A percentile compares a stretch with the other conserved stretches of the same genome.
These are phyloP conservation scores for Bimastos eiseni DNA, from an alignment of 2,888 invertebrate species.

Conservation along the genomic window DNA sequence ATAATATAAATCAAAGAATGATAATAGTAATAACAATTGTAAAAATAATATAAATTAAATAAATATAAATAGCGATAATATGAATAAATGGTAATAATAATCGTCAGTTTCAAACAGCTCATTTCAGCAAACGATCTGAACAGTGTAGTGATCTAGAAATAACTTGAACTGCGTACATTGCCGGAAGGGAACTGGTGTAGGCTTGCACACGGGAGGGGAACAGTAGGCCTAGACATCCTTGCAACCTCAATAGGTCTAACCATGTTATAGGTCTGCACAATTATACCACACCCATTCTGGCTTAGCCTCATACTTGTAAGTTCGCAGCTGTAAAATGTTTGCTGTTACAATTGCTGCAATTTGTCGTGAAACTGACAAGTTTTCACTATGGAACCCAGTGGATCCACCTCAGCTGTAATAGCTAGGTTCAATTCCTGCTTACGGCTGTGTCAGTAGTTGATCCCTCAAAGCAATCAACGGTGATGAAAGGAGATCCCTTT, in stretches of 20 bases:
- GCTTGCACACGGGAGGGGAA: not conserved
- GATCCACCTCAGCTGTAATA: not conserved
- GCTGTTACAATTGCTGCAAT: not conserved
- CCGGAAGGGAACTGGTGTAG: constrained; percentile 13
- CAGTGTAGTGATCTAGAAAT: not conserved
- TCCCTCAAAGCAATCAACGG: not conserved
- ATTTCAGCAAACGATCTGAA: not conserved
- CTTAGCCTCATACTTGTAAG: not conserved
- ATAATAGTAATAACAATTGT: too few species aligned
- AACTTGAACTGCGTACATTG: not conserved
- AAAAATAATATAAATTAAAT: too few species aligned
- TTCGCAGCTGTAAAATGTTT: not conserved
- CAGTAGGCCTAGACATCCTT: not conserved
- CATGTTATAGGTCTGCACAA: not conserved
- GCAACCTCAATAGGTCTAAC: not conserved
- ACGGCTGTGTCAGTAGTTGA: not conserved
- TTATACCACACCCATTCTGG: not conserved
- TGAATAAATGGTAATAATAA: not conserved
- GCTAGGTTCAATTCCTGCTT: not conserved
- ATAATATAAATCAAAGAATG: too few species aligned
- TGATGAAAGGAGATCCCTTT: not conserved
- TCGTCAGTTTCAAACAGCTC: not conserved
- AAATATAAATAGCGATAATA: too few species aligned
- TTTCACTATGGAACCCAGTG: not conserved
- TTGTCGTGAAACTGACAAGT: not conserved